Evolutionary conservation across 2,888 invertebrate genomes (phyloP).

Genomic region (Anthoptus insignis): DNA sequence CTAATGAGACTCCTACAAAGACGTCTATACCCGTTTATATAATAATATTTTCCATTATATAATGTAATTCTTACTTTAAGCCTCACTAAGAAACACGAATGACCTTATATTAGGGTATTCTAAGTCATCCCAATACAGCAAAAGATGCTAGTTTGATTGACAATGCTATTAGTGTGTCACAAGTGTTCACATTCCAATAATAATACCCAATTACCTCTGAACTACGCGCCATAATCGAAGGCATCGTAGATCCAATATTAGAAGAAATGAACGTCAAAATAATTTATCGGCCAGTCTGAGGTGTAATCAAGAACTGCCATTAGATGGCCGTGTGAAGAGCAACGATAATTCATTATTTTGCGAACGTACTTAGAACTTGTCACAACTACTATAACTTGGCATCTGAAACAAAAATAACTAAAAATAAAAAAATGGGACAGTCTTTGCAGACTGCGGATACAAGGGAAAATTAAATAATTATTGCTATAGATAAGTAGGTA

Average conservation of each 20-base stretch:
- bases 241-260: slow-evolving; percentile 16
- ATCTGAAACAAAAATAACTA: neutral
- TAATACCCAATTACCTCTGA: neutral
- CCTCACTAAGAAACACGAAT: too few relatives aligned
- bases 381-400: slow-evolving; percentile 26
- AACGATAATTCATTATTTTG: slow-evolving; percentile 38
- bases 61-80: too few relatives aligned
- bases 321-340: slow-evolving; percentile 14
- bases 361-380: slow-evolving; percentile 33
- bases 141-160: too few relatives aligned
- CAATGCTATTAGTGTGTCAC: neutral
- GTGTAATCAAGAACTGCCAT: slow-evolving; percentile 22
- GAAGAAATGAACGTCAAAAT: slow-evolving; percentile 18
- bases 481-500: too few relatives aligned
- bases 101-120: too few relatives aligned
- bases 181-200: neutral
- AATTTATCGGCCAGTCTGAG: slow-evolving; percentile 3
- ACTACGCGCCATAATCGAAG: neutral
- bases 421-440: too few relatives aligned
- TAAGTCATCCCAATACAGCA: too few relatives aligned
- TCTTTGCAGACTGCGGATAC: too few relatives aligned
- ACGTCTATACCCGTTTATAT: too few relatives aligned
- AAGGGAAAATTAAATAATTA: too few relatives aligned
- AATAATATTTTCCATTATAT: too few relatives aligned
- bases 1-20: too few relatives aligned